phyloP scores from a whole-genome alignment of 2,797 vertebrate species.

The Vipera latastei region DNA sequence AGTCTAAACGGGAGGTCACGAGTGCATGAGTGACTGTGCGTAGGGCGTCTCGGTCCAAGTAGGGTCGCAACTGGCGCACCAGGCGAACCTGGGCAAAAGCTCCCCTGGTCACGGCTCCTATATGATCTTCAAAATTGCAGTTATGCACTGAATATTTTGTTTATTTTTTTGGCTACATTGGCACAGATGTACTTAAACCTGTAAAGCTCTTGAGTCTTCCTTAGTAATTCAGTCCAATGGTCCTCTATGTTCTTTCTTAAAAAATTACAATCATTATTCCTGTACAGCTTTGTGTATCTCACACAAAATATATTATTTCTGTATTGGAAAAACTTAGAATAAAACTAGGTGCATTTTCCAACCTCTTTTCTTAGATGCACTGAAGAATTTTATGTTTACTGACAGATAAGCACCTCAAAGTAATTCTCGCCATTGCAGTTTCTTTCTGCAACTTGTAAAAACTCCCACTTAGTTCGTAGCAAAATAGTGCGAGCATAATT shows the following conservation, averaged over 20 bases:
- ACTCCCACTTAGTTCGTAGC: background rate
- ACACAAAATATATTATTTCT: background rate
- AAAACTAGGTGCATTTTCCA: background rate
- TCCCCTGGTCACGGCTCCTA: too few species aligned
- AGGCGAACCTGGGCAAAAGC: too few species aligned
- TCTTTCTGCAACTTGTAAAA: background rate
- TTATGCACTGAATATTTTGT: slow-evolving; percentile 24
- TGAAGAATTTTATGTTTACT: background rate
- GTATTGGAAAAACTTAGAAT: too few species aligned
- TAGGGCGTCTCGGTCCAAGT: too few species aligned
- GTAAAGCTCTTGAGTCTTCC: background rate
- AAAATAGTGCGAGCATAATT: background rate
- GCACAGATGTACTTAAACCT: background rate
- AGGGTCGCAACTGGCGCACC: too few species aligned
- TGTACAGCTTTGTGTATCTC: fast-evolving
- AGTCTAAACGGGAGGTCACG: too few species aligned
- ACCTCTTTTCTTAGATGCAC: background rate
- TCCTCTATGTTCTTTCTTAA: background rate
- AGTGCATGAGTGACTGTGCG: too few species aligned
- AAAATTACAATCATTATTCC: background rate
- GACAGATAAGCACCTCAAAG: background rate
- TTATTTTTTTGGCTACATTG: background rate
- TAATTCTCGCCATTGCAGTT: background rate
- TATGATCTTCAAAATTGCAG: too few species aligned
- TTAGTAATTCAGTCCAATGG: fast-evolving